Evolutionary conservation across 2,113 vertebrate species (phyloP).

Genomic region (Noctilio leporinus): DNA sequence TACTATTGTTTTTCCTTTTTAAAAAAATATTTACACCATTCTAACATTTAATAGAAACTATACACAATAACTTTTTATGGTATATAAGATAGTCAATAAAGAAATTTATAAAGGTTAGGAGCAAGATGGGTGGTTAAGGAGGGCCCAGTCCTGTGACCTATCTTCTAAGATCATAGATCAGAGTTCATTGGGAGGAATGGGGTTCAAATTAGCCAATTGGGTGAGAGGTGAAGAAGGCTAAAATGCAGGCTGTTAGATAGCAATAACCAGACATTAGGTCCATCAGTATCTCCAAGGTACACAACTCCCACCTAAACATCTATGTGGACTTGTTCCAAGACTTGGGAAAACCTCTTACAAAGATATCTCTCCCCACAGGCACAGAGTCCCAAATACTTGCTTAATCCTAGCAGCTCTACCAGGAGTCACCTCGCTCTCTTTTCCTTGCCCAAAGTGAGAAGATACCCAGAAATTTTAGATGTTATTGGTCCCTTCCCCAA

Average conservation of each 20-base stretch:
- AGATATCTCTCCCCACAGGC: not conserved
- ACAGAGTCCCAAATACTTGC: not conserved
- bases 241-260: not conserved
- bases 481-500: not conserved
- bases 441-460: not conserved
- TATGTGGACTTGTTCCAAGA: not conserved
- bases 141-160: not conserved
- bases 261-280: not conserved
- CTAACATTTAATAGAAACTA: conserved; percentile 66
- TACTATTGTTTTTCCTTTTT: not conserved
- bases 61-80: conserved; percentile 53
- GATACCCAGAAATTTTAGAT: not conserved
- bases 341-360: not conserved
- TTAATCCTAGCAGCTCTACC: not conserved
- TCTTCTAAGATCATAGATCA: not conserved
- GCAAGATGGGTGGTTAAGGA: conserved; percentile 6
- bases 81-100: conserved; percentile 43
- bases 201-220: not conserved
- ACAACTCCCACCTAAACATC: not conserved
- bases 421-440: not conserved
- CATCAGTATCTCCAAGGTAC: not conserved
- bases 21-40: conserved; percentile 30
- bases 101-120: conserved; percentile 51
- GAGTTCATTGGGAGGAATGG: not conserved
- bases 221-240: not conserved